Percentiles rank a stretch among this genome's conserved stretches.
Evolutionary conservation across 1,140 invertebrate species (phyloP).

Genomic region (Tetranychus cinnabarinus): DNA sequence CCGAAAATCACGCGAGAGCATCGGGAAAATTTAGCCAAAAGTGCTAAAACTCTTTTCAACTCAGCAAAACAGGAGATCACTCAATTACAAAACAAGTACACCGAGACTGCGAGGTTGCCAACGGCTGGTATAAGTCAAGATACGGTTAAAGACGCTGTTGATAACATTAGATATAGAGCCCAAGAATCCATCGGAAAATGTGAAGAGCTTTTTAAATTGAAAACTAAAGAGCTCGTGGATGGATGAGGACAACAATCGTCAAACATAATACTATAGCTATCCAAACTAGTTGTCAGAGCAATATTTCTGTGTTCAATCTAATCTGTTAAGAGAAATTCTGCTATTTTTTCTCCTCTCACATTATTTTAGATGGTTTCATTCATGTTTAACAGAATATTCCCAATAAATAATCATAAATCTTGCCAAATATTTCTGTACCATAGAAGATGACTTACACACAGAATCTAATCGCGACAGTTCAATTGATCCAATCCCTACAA

Average conservation of each 20-base stretch:
- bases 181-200: background rate
- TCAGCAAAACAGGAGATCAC: constrained; percentile 53
- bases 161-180: background rate
- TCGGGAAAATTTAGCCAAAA: constrained; percentile 58
- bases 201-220: background rate
- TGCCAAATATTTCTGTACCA: no score
- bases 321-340: no score
- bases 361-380: no score
- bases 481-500: no score
- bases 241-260: background rate
- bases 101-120: constrained; percentile 38
- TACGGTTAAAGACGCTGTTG: constrained; percentile 17
- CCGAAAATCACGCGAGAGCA: constrained; percentile 81
- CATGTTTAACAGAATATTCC: no score
- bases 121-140: constrained; percentile 31
- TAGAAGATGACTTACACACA: no score
- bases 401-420: no score
- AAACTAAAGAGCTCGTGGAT: background rate
- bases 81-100: constrained; percentile 44
- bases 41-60: constrained; percentile 52
- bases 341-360: no score
- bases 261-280: no score
- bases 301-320: no score
- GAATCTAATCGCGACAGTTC: no score
- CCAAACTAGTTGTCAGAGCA: no score